Base-by-base conservation (phyloP, 2,797 vertebrate species). In the Morelia viridis region DNA sequence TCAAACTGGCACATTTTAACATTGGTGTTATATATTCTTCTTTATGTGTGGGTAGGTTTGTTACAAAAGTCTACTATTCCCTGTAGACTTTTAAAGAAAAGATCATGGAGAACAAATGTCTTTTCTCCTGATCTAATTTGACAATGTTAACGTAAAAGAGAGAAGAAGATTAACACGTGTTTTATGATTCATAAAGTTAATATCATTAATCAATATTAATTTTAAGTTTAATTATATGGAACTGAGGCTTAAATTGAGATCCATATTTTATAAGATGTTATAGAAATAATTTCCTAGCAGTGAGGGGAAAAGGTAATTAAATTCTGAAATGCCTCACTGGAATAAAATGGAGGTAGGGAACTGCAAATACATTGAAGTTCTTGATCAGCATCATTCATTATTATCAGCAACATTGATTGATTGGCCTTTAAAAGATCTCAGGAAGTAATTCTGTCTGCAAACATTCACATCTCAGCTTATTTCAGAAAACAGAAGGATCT, bases 201-300 rank as follows among this genome's bases (percentile, higher is more conserved):
- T 58, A 94, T 92, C 35, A 87, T 94, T 95, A 96, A 95, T 3
- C 58, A 95, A 94, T 89, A 91, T 90, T n/a, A 96, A 95, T 60
- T 95, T 96, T 64, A 96, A 94, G 56, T 92, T 71, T 87, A 95
- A 96, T 95, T 95, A 95, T 53, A 93, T 76, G 87, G 50, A 26
- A 97, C 89, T 13, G 90, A 91, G 91, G 88, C 86, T 85, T 83
- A 89, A 96, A 96, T 94, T 96, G 94, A 90, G 93, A 95, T 88
- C 85, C 91, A 92, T 92, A 61, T 88, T 89, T 92, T 94, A 92
- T 46, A 92, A 94, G 94, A 94, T n/a, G 22, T 92, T 90, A 46
- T 91, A 58, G 88, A 87, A 95, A 95, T 91, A 89, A 91, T 64
- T 95, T 62, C 56, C 94, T 76, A 85, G 2, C 91, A 35, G 58